Evolutionary conservation across 1,140 invertebrate genomes (phyloP), one percentile per base, ranked within the genome.

Genomic region (Pomacea maculata): DNA sequence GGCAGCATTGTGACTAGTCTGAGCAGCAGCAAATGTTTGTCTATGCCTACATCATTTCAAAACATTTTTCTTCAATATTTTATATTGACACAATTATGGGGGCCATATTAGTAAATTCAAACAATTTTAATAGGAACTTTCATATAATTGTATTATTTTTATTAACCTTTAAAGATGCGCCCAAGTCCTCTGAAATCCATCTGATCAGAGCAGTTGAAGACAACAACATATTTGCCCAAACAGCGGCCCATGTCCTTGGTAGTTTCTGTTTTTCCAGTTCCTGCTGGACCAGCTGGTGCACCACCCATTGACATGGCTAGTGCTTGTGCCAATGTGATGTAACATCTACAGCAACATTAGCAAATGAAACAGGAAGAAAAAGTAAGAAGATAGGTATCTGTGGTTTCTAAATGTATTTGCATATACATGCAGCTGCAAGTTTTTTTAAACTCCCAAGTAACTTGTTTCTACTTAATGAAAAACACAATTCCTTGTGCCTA

Each of bases 171-270:
- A 90, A 96, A 97, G 85, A 97, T 97, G 80, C 96, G 93, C 1
- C 96, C 97, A 0, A 98, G 92, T 29, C 94, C 96, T 93, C 96
- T 94, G 89, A 97, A 99, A 92, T 99, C 97, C 97, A 99, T 98
- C 93, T 99, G 97, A 93, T 99, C 97, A 9, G 97, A 98, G 88
- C 97, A 99, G 92, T 99, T 99, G 91, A 99, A 98, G 0, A 99
- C 97, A 0, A 99, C 97, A 7, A 99, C 97, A 89, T 98, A 99
- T 92, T 99, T 99, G n/a, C 96, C 97, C 9, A 99, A 91, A 21
- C 97, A 98, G 92, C 98, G 97, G 6, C 97, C 97, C 97, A 99
- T 98, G 87, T 99, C 97, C 92, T 99, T 99, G 0, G 96, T 96
- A 0, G 97, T 99, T 92, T 99, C 97, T 0, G 97, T 99, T 93